Base-by-base conservation (phyloP, 2,888 invertebrate species). In the Acheta domesticus region DNA sequence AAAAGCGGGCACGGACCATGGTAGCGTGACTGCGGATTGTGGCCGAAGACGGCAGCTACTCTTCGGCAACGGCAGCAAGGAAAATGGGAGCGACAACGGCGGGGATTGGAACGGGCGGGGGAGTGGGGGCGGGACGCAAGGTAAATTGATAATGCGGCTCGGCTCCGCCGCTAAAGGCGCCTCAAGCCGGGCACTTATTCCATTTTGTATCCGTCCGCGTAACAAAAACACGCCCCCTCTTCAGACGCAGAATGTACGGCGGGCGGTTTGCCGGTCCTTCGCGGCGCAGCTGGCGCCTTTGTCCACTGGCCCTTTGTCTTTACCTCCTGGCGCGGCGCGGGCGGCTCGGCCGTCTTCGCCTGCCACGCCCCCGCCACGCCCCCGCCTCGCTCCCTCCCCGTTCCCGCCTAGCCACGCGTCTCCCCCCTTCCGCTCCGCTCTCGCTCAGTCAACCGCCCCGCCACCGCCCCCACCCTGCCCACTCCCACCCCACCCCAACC, bases 171-270 rank as follows among this genome's bases (percentile, higher is more conserved):
- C 62, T 62, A 62, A n/a, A 62, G 62, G 62, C 62, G 62, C 62
- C 62, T 16, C 12, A 62, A 62, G 62, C 62, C 62, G 62, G 62
- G 62, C 62, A 62, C 62, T 62, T 62, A 16, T 62, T 62, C 62
- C 62, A 62, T 62, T 62, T 62, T 62, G 62, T 62, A 62, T 62
- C 62, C 62, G 62, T 62, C 62, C 62, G 62, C 62, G 62, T 62
- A 62, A 62, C 62, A 62, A 62, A 62, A 62, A 62, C 62, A 62
- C 62, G 62, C 62, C 8, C n/a, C n/a, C 62, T 62, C 62, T 62
- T 62, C n/a, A 62, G 62, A 62, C 62, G 62, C 14, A 62, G 62
- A 62, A 62, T n/a, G 62, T 62, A 62, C 62, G 14, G 62, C 62
- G 36, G 36, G 36, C 36, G 36, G 36, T 62, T n/a, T 62, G 62